Base-by-base conservation (phyloP, 37 sponge, comb jelly and placozoan genomes). In the Hexactinellida sp. region DNA sequence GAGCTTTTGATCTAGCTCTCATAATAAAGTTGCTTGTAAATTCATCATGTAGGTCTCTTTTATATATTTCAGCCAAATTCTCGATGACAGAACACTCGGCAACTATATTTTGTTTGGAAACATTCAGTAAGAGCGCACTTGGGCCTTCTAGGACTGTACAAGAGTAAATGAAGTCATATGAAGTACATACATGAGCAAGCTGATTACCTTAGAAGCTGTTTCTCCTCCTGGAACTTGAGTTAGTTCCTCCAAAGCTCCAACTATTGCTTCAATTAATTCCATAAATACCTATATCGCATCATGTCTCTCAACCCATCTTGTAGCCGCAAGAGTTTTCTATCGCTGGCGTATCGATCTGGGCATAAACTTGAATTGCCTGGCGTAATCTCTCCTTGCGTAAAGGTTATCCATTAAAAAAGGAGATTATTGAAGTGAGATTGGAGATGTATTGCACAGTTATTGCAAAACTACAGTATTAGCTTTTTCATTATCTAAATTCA, bases 261-360 rank as follows among this genome's bases (percentile, higher is more conserved):
- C 76, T 63, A 63, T 63, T 63, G 76, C 76, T 63, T 63, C 30
- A 63, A 32, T 63, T 63, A 32, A 63, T 63, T 63, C 21, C 25
- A 63, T n/a, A 63, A 63, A 63, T 63, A 63, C 76, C 76, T 7
- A 63, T 41, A 63, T 28, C 76, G 76, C 76, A 63, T 63, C 30
- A 63, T 63, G 76, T 63, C 76, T 63, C 76, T 63, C 76, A 63
- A 63, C 76, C 47, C 76, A 63, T 63, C 28, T 63, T 63, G 76
- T 32, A 63, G 76, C 25, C 76, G 5, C 76, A 32, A 63, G 76
- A 63, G 76, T 25, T 63, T 41, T 63, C 76, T 21, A 63, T 63
- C 34, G 76, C 76, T 25, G 76, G 76, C 34, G 76, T 63, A 21
- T 63, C 76, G 25, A 63, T 63, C 13, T 23, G 76, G 76, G 76